These are phyloP conservation scores for Tragelaphus scriptus DNA, from an alignment of 2,113 vertebrate genomes.

Conservation along the genomic window DNA sequence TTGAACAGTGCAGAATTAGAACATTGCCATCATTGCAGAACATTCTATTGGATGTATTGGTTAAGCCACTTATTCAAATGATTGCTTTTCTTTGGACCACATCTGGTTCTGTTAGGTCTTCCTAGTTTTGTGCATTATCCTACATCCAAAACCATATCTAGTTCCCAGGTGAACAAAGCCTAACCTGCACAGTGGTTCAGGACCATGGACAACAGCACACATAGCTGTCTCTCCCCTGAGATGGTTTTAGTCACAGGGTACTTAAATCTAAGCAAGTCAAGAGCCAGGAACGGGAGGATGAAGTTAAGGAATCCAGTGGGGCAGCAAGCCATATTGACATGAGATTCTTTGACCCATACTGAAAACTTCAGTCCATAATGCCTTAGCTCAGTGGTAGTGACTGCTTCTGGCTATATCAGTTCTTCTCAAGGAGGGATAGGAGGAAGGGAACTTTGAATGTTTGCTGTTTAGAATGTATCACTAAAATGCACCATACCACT, in stretches of 20 bases:
- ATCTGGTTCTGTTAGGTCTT: neutral
- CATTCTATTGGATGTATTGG: neutral
- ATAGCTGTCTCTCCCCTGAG: neutral
- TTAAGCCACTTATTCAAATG: neutral
- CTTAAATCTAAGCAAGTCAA: neutral
- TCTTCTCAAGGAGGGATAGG: neutral
- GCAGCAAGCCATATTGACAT: neutral
- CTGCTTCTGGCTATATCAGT: neutral
- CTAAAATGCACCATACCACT: neutral
- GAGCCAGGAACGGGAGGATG: neutral
- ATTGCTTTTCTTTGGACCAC: neutral
- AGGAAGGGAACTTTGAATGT: neutral
- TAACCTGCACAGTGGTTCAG: neutral
- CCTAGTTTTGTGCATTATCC: neutral
- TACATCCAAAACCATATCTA: neutral
- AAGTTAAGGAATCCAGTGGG: neutral
- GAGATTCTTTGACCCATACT: neutral
- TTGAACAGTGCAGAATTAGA: neutral
- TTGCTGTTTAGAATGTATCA: neutral
- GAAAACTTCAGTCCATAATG: neutral
- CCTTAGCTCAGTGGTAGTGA: neutral
- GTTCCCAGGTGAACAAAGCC: neutral
- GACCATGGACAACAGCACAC: conserved; percentile 48
- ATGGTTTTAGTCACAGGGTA: neutral
- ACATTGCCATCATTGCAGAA: neutral